Percentiles rank a stretch among this genome's conserved stretches.
These are phyloP conservation scores for Sebastes nivosus DNA, from an alignment of 2,797 vertebrate genomes.

Conservation along the genomic window DNA sequence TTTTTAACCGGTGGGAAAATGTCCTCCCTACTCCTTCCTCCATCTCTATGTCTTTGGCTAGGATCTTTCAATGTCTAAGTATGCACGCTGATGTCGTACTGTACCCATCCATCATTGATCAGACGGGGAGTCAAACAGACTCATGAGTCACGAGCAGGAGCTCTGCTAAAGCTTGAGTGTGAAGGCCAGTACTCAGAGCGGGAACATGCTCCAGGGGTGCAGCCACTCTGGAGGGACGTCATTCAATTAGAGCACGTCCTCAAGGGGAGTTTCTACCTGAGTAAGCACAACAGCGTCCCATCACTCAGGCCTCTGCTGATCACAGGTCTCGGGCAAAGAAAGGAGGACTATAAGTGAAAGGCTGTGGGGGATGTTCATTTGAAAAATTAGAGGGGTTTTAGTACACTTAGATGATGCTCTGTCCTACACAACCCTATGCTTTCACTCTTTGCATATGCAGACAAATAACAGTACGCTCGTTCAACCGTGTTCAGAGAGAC, in stretches of 20 bases:
- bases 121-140: slow-evolving; percentile 37
- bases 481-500: not conserved
- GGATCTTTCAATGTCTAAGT: not conserved
- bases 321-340: slow-evolving; percentile 36
- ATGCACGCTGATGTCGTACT: slow-evolving; percentile 9
- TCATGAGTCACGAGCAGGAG: slow-evolving; percentile 27
- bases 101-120: slow-evolving; percentile 33
- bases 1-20: no score
- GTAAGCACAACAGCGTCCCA: slow-evolving; percentile 68
- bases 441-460: not conserved
- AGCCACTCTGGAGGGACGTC: slow-evolving; percentile 33
- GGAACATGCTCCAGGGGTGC: slow-evolving; percentile 31
- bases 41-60: not conserved
- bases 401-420: not conserved
- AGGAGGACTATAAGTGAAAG: not conserved
- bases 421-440: not conserved
- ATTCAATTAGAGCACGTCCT: slow-evolving; percentile 62
- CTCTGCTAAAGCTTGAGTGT: slow-evolving; percentile 7
- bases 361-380: not conserved
- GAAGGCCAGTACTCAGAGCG: slow-evolving; percentile 41
- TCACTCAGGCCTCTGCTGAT: slow-evolving; percentile 57
- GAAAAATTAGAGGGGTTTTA: slow-evolving; percentile 2
- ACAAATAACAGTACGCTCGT: not conserved
- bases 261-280: slow-evolving; percentile 60
- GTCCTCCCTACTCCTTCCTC: no score